Base-by-base conservation (phyloP, 2,888 invertebrate species). In the Hypercompe scribonia region DNA sequence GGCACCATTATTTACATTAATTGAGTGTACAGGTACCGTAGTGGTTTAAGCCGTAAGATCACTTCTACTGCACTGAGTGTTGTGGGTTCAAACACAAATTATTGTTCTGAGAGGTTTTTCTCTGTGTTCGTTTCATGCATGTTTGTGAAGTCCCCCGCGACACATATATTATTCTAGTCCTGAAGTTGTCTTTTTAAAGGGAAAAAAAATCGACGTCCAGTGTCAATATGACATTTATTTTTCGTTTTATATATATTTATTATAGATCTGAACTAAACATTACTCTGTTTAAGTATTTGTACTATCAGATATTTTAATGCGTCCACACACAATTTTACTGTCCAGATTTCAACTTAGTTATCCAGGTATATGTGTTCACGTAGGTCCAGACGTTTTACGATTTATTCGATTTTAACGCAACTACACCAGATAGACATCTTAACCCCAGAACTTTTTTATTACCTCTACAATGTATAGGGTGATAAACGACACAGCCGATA, bases 401-500 rank as follows among this genome's bases (percentile, higher is more conserved):
- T 73, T 39, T 69, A 39, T 72, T 77, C 50, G 39, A 77, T 78
- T 73, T 71, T 31, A 68, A 74, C 68, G 63, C 46, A 68, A 54
- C 83, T 65, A 71, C 73, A 73, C 68, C 77, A 76, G 81, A 82
- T 84, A 78, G 81, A 74, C 77, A 84, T 82, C 82, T 83, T 74
- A 68, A 74, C 68, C 73, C 75, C 75, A 76, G 75, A 78, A 74
- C 77, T 80, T 81, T 83, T 83, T 81, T 84, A 84, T 78, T 78
- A 75, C 76, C 81, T 65, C 68, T 74, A 81, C 84, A 81, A 82
- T 81, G 83, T 83, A 80, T 77, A 76, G 70, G 61, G 77, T 84
- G 81, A 84, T 84, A 82, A 80, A 84, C 80, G 81, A 84, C 78
- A 75, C 75, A 73, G 33, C 46, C 78, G 75, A 82, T 84, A 84